Evolutionary conservation across 2,888 invertebrate species (phyloP).

Genomic region (Sarcophaga variegata): DNA sequence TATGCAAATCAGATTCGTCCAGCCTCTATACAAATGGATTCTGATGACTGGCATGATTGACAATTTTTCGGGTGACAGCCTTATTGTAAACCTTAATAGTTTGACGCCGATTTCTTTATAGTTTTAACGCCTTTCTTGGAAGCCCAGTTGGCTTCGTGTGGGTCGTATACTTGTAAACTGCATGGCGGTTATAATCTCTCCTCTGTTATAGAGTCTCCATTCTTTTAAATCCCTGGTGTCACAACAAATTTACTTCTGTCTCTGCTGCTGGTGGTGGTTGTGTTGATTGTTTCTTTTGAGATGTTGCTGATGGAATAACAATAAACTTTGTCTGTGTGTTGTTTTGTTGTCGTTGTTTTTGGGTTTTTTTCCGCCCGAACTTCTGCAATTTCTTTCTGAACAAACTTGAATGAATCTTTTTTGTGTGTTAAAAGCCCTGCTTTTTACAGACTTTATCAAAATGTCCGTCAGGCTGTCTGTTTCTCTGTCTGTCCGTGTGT

Average conservation of each 20-base stretch:
- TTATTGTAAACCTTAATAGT: too few species aligned
- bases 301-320: slow-evolving; percentile 58
- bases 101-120: too few species aligned
- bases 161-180: too few species aligned
- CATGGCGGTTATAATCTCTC: too few species aligned
- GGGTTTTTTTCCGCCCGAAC: slow-evolving; percentile 9
- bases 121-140: too few species aligned
- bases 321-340: slow-evolving; percentile 37
- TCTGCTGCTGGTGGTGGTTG: slow-evolving; percentile 28
- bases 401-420: slow-evolving; percentile 46
- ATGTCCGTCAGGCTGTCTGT: too few species aligned
- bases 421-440: slow-evolving; percentile 39
- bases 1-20: too few species aligned
- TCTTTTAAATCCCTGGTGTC: slow-evolving; percentile 17
- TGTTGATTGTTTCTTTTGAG: slow-evolving; percentile 7
- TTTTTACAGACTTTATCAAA: background rate
- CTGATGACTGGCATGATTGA: too few species aligned
- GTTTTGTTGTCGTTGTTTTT: background rate
- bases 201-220: background rate
- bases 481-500: background rate
- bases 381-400: slow-evolving; percentile 37
- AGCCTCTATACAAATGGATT: too few species aligned
- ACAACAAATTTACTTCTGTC: slow-evolving; percentile 21
- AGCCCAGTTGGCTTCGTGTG: too few species aligned
- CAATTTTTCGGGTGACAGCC: too few species aligned